These are phyloP conservation scores for Centropus bengalensis DNA, from an alignment of 2,113 vertebrate genomes.

Conservation along the genomic window DNA sequence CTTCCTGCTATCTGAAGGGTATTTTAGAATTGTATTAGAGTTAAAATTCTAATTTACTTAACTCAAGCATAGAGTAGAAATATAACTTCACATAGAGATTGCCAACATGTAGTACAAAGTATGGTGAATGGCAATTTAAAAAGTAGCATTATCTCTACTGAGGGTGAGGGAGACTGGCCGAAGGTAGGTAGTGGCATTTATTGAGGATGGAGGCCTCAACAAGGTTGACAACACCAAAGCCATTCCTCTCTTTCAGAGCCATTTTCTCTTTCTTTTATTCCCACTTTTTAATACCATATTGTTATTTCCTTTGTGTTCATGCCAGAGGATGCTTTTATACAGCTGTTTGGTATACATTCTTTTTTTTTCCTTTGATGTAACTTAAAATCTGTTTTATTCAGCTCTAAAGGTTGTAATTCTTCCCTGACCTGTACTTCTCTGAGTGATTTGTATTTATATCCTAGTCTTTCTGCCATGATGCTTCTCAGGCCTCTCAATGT, in stretches of 20 bases:
- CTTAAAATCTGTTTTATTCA: background rate
- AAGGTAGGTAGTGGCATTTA: background rate
- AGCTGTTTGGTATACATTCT: background rate
- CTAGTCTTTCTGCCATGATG: background rate
- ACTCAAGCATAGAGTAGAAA: background rate
- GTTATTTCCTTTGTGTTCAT: background rate
- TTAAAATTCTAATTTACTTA: background rate
- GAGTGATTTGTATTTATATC: background rate
- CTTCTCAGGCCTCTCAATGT: background rate
- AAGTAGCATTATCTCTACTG: background rate
- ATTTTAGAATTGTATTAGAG: background rate
- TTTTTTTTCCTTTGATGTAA: background rate
- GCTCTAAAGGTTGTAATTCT: background rate
- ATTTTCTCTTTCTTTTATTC: too few relatives aligned
- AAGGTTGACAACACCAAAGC: background rate
- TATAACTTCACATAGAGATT: background rate
- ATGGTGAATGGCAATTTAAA: background rate
- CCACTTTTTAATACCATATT: background rate
- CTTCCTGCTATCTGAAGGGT: background rate
- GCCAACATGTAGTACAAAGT: background rate
- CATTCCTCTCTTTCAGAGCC: background rate
- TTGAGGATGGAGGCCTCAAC: background rate
- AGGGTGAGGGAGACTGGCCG: background rate
- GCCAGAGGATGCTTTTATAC: background rate
- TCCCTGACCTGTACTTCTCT: background rate